Evolutionary conservation across 2,113 vertebrate genomes (phyloP), one percentile per base, ranked within the genome.

Genomic region (Pseudorasbora parva): DNA sequence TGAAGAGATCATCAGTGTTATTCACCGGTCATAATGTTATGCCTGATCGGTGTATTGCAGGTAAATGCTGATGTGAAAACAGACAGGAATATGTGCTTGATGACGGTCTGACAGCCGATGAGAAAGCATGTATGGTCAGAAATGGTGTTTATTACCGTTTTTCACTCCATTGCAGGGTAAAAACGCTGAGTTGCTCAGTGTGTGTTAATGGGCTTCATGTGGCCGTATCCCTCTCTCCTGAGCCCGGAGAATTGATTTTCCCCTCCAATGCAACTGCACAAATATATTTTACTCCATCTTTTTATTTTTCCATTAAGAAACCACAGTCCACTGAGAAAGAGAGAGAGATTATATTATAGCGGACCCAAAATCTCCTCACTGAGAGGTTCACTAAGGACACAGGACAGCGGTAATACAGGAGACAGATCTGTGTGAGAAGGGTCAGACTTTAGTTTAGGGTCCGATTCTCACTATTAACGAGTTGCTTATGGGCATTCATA

Each of bases 141-240:
- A 59, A 84, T 82, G 45, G 37, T 79, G 78, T 71, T 56, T 82
- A 84, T 84, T 87, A 82, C 64, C 56, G 62, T 27, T 33, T 78
- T 71, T 56, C 37, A 83, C 41, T 47, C 64, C 79, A 66, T 23
- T 3, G 68, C n/a, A 23, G 43, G 23, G 6, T 21, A 54, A 80
- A n/a, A 78, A 71, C 30, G 64, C 82, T 82, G 82, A 74, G 54
- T 62, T 51, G 25, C 23, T 73, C 25, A 66, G 74, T 64, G 62
- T 37, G 64, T 82, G 41, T 57, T 87, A 85, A 85, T 87, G 86
- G 57, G 37, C 57, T 23, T 72, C 11, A 45, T 69, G 66, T 69
- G 66, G 27, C 43, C 12, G 19, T 5, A 15, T 78, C 33, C 19
- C 56, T 72, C 81, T 57, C 43, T 68, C 17, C 49, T 41, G 23